These are phyloP conservation scores for Epinotia brunnichana DNA, from an alignment of 2,888 invertebrate species.

Conservation along the genomic window DNA sequence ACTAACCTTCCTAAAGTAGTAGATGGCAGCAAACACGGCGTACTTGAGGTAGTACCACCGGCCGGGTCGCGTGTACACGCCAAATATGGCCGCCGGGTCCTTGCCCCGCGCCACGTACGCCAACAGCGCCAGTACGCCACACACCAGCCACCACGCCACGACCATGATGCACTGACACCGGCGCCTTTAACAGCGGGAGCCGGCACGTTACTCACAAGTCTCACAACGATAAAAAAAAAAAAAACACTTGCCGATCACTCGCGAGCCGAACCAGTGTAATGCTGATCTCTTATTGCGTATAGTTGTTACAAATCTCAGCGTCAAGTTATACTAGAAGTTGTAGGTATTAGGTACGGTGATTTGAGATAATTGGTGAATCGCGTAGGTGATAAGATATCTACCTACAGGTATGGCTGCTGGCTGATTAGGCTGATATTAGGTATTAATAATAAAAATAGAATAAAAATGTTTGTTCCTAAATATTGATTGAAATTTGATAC, in stretches of 20 bases:
- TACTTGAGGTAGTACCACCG: conserved; percentile 87
- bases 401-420: neutral
- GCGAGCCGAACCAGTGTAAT: neutral
- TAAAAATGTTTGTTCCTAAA: too few species aligned
- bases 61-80: conserved; percentile 84
- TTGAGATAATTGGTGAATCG: neutral
- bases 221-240: too few species aligned
- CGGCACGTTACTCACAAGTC: neutral
- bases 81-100: conserved; percentile 81
- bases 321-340: neutral
- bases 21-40: conserved; percentile 77
- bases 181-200: too few species aligned
- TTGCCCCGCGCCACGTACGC: conserved; percentile 61
- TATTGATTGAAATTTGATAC: too few species aligned
- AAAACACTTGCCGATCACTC: neutral
- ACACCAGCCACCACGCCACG: conserved; percentile 1
- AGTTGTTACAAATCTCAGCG: neutral
- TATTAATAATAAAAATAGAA: too few species aligned
- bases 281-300: neutral
- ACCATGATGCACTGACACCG: neutral
- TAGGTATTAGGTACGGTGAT: too few species aligned
- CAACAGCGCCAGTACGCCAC: conserved; percentile 55
- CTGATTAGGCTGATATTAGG: neutral
- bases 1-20: conserved; percentile 83
- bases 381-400: neutral